Evolutionary conservation across 1,140 invertebrate species (phyloP).

Genomic region (Pentalonia nigronervosa): DNA sequence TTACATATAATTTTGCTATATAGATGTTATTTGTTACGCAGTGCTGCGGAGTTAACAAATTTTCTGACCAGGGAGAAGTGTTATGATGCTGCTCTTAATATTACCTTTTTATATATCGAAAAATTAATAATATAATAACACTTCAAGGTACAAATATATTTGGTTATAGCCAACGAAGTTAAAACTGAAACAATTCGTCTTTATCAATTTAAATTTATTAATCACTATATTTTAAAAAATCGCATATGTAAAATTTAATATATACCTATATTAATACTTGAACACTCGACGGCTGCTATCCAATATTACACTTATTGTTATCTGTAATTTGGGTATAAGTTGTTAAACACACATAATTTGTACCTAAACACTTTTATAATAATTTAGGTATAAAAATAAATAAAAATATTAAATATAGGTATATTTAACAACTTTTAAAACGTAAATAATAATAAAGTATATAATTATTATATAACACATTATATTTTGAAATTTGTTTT

Average conservation of each 20-base stretch:
- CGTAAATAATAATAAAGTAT: not conserved
- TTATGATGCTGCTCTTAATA: not conserved
- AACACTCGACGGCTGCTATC: not conserved
- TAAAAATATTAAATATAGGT: not conserved
- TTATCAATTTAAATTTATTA: not conserved
- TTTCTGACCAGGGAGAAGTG: not conserved
- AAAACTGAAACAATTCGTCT: not conserved
- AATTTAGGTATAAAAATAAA: not conserved
- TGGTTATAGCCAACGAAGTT: not conserved
- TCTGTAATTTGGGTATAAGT: not conserved
- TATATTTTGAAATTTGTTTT: not conserved
- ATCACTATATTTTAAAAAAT: not conserved
- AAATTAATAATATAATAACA: not conserved
- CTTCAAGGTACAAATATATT: not conserved
- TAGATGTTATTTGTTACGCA: not conserved
- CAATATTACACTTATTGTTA: not conserved
- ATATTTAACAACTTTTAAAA: not conserved
- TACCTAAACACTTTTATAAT: not conserved
- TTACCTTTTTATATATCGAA: not conserved
- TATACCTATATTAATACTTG: not conserved
- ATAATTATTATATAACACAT: too few species aligned
- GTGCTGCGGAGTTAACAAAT: not conserved
- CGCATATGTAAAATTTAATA: not conserved
- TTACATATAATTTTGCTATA: not conserved
- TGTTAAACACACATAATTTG: not conserved